phyloP scores from a whole-genome alignment of 2,888 invertebrate species.

The Blera fallax region DNA sequence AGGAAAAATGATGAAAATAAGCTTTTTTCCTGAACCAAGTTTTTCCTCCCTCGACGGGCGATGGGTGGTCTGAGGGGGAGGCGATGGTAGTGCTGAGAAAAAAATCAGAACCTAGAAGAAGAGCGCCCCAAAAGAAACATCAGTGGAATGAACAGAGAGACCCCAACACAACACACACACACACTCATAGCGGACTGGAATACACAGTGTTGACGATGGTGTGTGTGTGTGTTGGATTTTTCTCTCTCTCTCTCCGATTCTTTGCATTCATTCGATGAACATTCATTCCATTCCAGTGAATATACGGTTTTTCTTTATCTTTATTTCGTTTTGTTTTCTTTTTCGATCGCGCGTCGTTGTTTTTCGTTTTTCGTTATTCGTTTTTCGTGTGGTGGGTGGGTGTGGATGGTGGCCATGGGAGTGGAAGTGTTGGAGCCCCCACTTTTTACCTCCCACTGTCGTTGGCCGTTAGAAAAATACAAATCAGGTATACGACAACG shows the following conservation, averaged over 20 bases:
- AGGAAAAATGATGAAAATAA: conserved; percentile 66
- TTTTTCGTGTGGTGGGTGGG: conserved; percentile 21
- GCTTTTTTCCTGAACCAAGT: conserved; percentile 35
- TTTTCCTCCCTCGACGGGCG: too few species aligned
- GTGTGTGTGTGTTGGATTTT: neutral
- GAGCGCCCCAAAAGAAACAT: conserved; percentile 12
- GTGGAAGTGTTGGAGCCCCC: conserved; percentile 52
- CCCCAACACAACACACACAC: too few species aligned
- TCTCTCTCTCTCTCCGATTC: conserved; percentile 51
- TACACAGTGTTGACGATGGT: neutral
- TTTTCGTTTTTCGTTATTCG: conserved; percentile 13
- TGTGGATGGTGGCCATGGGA: conserved; percentile 12
- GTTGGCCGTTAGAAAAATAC: conserved; percentile 46
- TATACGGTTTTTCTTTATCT: conserved; percentile 59
- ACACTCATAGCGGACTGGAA: conserved; percentile 42
- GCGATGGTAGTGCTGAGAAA: neutral
- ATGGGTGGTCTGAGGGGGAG: too few species aligned
- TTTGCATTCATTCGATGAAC: conserved; percentile 67
- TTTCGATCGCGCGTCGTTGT: conserved; percentile 58
- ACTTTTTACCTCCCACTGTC: conserved; percentile 31
- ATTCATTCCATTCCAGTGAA: conserved; percentile 68
- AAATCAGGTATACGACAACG: conserved; percentile 32
- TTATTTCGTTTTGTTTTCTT: conserved; percentile 27
- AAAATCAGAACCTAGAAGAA: conserved; percentile 19
- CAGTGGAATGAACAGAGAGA: conserved; percentile 8